Conservation (phyloP, 2,113 vertebrate genomes). For the Pangasianodon hypophthalmus region DNA sequence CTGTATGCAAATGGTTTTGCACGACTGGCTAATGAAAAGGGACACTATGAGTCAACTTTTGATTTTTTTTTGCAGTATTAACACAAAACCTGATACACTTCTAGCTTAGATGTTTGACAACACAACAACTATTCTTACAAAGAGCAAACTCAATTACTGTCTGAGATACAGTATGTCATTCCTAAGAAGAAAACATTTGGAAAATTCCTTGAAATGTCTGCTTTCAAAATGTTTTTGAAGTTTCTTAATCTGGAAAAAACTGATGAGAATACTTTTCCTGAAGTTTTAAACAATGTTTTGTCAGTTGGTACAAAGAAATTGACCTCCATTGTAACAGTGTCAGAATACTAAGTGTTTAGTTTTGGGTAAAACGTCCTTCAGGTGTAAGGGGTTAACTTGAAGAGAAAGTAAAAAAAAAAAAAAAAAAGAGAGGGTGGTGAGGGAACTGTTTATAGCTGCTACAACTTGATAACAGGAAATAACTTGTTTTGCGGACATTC, state of each 20-base stretch:
- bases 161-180: neutral
- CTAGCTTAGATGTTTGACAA: neutral
- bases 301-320: neutral
- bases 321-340: neutral
- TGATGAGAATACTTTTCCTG: neutral
- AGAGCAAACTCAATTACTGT: neutral
- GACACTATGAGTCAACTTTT: neutral
- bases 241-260: neutral
- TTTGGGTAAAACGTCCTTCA: neutral
- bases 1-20: neutral
- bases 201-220: neutral
- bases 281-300: neutral
- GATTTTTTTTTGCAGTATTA: neutral
- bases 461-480: neutral
- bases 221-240: neutral
- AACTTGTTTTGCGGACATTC: neutral
- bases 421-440: neutral
- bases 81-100: neutral
- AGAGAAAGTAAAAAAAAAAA: rapidly evolving
- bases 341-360: neutral
- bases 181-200: neutral
- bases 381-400: neutral
- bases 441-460: neutral
- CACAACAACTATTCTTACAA: neutral
- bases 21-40: neutral